Conservation (phyloP, 2,888 invertebrate genomes). For the Eurytoma californica region DNA sequence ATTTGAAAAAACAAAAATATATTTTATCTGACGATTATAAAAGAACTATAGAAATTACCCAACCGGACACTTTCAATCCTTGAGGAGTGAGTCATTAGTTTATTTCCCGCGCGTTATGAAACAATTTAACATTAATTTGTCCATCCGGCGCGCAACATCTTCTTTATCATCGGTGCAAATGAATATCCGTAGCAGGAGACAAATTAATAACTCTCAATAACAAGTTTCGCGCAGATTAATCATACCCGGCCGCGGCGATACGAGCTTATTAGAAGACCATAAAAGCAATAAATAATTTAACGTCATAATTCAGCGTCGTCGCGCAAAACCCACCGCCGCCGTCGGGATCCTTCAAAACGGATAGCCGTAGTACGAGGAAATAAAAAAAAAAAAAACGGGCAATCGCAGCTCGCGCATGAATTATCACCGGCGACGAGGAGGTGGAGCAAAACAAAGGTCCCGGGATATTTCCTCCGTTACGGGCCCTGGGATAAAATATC, state of each 20-base stretch:
- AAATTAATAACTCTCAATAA: slow-evolving; percentile 35
- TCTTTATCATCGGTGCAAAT: not conserved
- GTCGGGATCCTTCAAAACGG: not conserved
- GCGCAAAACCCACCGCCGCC: slow-evolving; percentile 3
- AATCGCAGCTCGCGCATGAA: not conserved
- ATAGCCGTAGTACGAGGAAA: too few species aligned
- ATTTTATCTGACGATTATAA: too few species aligned
- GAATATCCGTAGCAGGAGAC: not conserved
- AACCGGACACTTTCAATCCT: too few species aligned
- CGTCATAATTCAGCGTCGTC: slow-evolving; percentile 23
- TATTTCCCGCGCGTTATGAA: not conserved
- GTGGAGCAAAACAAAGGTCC: too few species aligned
- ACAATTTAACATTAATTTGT: not conserved
- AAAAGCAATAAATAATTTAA: slow-evolving; percentile 36
- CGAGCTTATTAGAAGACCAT: slow-evolving; percentile 4
- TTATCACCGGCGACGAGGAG: not conserved
- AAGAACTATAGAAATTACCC: too few species aligned
- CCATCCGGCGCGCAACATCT: slow-evolving; percentile 3
- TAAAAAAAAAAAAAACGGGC: not conserved
- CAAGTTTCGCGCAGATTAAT: slow-evolving; percentile 39
- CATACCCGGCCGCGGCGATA: not conserved
- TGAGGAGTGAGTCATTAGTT: too few species aligned
- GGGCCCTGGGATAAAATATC: slow-evolving; percentile 36
- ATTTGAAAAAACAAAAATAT: too few species aligned
- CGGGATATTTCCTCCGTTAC: too few species aligned